Percentiles rank a stretch among this genome's conserved stretches.
These are phyloP conservation scores for Limenitis camilla DNA, from an alignment of 2,888 invertebrate genomes.

Conservation along the genomic window DNA sequence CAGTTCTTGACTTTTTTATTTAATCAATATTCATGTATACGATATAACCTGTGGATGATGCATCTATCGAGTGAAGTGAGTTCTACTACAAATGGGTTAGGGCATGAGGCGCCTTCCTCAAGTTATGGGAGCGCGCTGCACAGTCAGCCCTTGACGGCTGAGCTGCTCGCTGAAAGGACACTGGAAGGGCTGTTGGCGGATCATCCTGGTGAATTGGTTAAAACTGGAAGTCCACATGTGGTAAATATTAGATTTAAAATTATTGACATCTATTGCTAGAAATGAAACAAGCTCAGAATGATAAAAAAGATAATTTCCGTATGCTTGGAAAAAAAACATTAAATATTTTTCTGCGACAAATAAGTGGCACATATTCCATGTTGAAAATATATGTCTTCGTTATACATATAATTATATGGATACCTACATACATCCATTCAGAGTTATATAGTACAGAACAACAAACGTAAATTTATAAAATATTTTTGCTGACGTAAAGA, in stretches of 20 bases:
- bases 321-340: too few relatives aligned
- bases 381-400: too few relatives aligned
- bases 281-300: too few relatives aligned
- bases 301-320: too few relatives aligned
- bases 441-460: too few relatives aligned
- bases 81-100: constrained; percentile 77
- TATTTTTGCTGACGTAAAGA: too few relatives aligned
- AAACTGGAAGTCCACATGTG: constrained; percentile 96
- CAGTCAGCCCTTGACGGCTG: constrained; percentile 82
- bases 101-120: constrained; percentile 66
- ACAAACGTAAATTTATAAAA: too few relatives aligned
- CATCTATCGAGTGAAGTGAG: constrained; percentile 87
- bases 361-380: too few relatives aligned
- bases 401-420: too few relatives aligned
- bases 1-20: constrained; percentile 27
- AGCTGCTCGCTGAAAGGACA: constrained; percentile 87
- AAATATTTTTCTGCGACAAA: too few relatives aligned
- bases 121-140: constrained; percentile 58
- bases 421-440: too few relatives aligned
- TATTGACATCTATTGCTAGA: neutral
- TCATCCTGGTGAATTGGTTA: constrained; percentile 92
- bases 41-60: constrained; percentile 66
- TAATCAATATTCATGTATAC: constrained; percentile 24
- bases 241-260: constrained; percentile 60
- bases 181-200: constrained; percentile 89